Evolutionary conservation across 2,797 vertebrate genomes (phyloP), one percentile per base, ranked within the genome.

Genomic region (Oophaga sylvatica): DNA sequence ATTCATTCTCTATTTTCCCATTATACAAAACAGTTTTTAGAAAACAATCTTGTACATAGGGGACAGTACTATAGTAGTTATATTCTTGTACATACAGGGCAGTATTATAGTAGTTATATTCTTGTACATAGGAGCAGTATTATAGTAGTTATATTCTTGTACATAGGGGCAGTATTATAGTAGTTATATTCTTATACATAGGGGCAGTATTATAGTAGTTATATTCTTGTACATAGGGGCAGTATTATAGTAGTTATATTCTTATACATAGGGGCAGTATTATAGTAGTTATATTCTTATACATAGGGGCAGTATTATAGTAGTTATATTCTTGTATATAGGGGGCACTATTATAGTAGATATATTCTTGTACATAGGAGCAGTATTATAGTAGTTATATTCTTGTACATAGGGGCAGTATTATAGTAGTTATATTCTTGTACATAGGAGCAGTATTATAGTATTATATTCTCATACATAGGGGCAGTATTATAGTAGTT

Each of bases 221-320:
- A 11, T 67, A 29, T 67, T 67, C 65, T 29, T 29, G 65, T 67
- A 35, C 6, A 35, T 70, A 70, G 67, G 29, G 62, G 31, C 68
- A 71, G 70, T 73, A 73, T 73, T 73, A 73, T 48, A 75, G 41
- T 48, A 75, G 35, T 75, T 75, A 45, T 48, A 48, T 75, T 75
- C 71, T 48, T 45, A 20, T 75, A 70, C 6, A 70, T 35, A 35
- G 67, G 67, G 26, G 31, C 15, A 9, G 16, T 35, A 70, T 19
- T 70, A 75, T 75, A 75, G 71, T 48, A 75, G 71, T 75, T 75
- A 48, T 75, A 75, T 20, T 73, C 35, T 75, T 48, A 8, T 75
- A 48, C 12, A n/a, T n/a, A n/a, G n/a, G 48, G 0, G 48, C 48
- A 31, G 65, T 67, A 67, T 67, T 67, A 67, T 67, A 67, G 26